Percentiles rank a stretch among this genome's conserved stretches.
Evolutionary conservation across 1,140 invertebrate species (phyloP).

Genomic region (Diploscapter pachys): DNA sequence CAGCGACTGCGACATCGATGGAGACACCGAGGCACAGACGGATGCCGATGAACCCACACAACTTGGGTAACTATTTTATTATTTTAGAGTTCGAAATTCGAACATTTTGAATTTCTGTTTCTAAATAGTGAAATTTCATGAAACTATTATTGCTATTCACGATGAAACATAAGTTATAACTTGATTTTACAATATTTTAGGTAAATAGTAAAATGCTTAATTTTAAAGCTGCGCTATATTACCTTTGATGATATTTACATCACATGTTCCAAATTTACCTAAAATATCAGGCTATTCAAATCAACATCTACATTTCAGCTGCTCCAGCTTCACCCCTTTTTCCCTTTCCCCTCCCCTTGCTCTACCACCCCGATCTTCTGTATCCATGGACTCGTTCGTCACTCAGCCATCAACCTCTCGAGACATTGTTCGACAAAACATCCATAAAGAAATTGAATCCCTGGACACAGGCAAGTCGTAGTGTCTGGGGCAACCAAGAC

Average conservation of each 20-base stretch:
- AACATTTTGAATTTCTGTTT: no score
- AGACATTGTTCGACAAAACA: slow-evolving; percentile 8
- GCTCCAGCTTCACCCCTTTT: neutral
- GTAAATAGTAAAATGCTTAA: no score
- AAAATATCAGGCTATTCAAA: neutral
- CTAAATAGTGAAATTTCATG: no score
- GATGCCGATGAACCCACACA: no score
- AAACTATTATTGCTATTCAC: no score
- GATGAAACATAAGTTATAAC: neutral
- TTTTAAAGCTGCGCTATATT: neutral
- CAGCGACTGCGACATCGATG: no score
- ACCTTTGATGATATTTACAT: neutral
- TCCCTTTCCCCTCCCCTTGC: neutral
- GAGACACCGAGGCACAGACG: no score
- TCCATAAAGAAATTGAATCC: slow-evolving; percentile 7
- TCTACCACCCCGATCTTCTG: slow-evolving; percentile 7
- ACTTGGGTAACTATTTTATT: no score
- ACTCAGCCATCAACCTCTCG: neutral
- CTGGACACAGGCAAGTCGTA: slow-evolving; percentile 5
- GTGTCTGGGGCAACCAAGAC: neutral
- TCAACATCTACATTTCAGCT: neutral
- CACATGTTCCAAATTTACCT: neutral
- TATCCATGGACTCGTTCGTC: slow-evolving; percentile 17
- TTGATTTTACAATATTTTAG: neutral
- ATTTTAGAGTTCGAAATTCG: no score